Percentiles rank a stretch among this genome's conserved stretches.
Conservation (phyloP, 2,888 invertebrate genomes). For the Tipula helvola region DNA sequence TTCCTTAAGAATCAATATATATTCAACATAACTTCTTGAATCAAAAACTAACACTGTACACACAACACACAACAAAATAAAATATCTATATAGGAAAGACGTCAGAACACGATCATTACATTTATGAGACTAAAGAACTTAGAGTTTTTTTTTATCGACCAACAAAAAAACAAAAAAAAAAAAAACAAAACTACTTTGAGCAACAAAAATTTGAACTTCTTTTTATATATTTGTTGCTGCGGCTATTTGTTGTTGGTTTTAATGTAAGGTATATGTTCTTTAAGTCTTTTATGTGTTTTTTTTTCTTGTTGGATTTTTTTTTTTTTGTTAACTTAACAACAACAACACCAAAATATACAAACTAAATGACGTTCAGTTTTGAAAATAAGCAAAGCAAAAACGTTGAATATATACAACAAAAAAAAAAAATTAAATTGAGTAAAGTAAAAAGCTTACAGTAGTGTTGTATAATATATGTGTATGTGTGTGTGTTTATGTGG, state of each 20-base stretch:
- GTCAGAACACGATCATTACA: slow-evolving; percentile 18
- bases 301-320: not conserved
- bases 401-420: not conserved
- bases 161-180: not conserved
- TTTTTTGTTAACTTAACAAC: not conserved
- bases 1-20: no score
- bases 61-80: not conserved
- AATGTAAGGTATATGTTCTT: not conserved
- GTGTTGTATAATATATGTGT: not conserved
- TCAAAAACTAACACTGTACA: not conserved
- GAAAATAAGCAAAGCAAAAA: not conserved
- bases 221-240: not conserved
- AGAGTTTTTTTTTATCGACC: slow-evolving; percentile 8
- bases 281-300: not conserved
- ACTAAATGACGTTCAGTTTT: not conserved
- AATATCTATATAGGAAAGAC: slow-evolving; percentile 10
- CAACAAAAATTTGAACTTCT: slow-evolving; percentile 5
- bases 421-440: not conserved
- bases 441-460: not conserved
- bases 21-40: not conserved
- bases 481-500: not conserved
- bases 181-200: slow-evolving; percentile 5
- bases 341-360: not conserved
- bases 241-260: not conserved
- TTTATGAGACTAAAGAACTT: slow-evolving; percentile 19